Percentiles rank a stretch among this genome's conserved stretches.
phyloP scores from a whole-genome alignment of 2,888 invertebrate species.

The Ptilodon capucinus region DNA sequence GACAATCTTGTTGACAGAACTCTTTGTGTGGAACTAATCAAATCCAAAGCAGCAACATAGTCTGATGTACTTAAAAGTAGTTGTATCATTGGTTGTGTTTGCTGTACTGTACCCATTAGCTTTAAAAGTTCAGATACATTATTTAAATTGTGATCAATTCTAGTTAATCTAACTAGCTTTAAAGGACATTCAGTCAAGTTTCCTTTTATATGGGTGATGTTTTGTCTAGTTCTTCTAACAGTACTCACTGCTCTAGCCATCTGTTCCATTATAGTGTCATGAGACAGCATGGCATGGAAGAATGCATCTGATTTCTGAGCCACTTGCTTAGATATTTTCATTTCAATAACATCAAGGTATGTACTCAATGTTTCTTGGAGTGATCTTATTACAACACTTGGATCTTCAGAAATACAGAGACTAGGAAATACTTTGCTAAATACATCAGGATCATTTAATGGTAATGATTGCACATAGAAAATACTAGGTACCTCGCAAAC shows the following conservation, averaged over 20 bases:
- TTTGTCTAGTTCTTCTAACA: constrained; percentile 87
- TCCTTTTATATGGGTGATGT: constrained; percentile 89
- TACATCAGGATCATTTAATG: constrained; percentile 89
- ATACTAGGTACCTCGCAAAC: constrained; percentile 91
- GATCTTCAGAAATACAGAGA: constrained; percentile 78
- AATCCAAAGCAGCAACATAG: constrained; percentile 97
- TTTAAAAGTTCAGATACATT: constrained; percentile 89
- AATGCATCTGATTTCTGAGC: constrained; percentile 98
- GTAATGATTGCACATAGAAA: constrained; percentile 90
- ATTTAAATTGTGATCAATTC: constrained; percentile 85
- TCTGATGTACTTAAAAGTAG: constrained; percentile 96
- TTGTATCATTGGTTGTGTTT: constrained; percentile 99
- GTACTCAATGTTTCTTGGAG: constrained; percentile 96
- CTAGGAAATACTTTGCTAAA: constrained; percentile 94
- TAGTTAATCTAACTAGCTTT: constrained; percentile 87
- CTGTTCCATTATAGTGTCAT: constrained; percentile 98
- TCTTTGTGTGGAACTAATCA: constrained; percentile 98
- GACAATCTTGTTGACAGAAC: constrained; percentile 94
- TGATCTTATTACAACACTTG: constrained; percentile 85
- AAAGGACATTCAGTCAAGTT: constrained; percentile 91
- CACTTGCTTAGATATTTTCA: constrained; percentile 95
- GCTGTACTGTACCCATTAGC: constrained; percentile 97
- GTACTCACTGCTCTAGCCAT: constrained; percentile 92
- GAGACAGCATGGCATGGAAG: constrained; percentile 99
- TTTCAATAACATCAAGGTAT: constrained; percentile 97